Evolutionary conservation across 1,140 invertebrate species (phyloP).

Genomic region (Trialeurodes vaporariorum): DNA sequence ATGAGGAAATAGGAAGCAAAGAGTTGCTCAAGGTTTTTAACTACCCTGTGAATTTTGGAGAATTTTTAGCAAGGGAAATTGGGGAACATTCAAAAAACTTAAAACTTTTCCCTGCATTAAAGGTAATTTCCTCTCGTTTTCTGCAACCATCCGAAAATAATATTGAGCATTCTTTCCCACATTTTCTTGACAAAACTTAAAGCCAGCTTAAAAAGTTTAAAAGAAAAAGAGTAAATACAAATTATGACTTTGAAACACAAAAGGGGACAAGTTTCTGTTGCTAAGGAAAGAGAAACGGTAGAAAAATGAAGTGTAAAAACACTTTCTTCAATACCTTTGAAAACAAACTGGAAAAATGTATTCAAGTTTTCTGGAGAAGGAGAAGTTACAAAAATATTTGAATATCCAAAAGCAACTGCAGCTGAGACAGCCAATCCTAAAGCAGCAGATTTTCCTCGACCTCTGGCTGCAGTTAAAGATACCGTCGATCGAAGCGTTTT

Average conservation of each 20-base stretch:
- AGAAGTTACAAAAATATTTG: conserved; percentile 96
- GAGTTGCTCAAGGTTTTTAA: too few species aligned
- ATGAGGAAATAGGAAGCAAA: too few species aligned
- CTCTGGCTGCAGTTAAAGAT: conserved; percentile 89
- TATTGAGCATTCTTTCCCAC: too few species aligned
- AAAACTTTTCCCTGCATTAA: too few species aligned
- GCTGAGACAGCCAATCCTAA: conserved; percentile 86
- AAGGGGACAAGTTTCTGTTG: neutral
- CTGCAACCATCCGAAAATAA: too few species aligned
- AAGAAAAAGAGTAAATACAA: neutral
- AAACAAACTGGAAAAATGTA: conserved; percentile 94
- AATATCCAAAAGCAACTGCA: conserved; percentile 78
- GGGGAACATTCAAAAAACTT: too few species aligned
- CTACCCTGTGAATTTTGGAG: too few species aligned
- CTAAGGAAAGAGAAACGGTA: neutral
- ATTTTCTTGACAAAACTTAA: neutral
- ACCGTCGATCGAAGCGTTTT: conserved; percentile 83
- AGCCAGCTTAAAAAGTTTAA: neutral
- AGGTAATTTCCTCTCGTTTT: too few species aligned
- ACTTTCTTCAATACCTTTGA: conserved; percentile 61
- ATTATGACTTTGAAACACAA: neutral
- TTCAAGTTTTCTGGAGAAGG: conserved; percentile 97
- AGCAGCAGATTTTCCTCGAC: conserved; percentile 95
- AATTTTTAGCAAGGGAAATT: too few species aligned
- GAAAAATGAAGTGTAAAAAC: conserved; percentile 1